Evolutionary conservation across 1,140 invertebrate species (phyloP), one percentile per base, ranked within the genome.

Genomic region (Drepana arcuata): DNA sequence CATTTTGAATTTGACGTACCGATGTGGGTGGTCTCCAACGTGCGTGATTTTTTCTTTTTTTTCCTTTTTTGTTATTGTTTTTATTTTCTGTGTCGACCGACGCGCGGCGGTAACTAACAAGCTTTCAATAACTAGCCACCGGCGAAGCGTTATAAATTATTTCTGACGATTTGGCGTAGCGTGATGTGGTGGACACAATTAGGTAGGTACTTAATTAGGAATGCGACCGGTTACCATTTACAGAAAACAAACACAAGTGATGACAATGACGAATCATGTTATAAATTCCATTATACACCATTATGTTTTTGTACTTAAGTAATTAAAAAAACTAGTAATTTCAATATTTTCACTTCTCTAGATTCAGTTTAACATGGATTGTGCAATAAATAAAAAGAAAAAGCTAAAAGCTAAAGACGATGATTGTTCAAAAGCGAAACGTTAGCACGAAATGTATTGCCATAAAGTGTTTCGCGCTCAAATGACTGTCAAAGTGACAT

Each of bases 91-190:
- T n/a, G n/a, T 64, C 50, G 38, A 56, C 55, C 54, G 55, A 62
- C 50, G 57, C 61, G 56, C 55, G 52, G 53, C 62, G 73, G 69
- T 74, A 65, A 75, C 64, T 77, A 75, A 74, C 63, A 58, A 56
- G 58, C 59, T 66, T 64, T 72, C 65, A 62, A 69, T 68, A 65
- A 67, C 69, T 70, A 72, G 68, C 63, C 62, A 69, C 67, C 64
- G 61, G 47, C 52, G 57, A 61, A 56, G 58, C 60, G 67, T 70
- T 50, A 69, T 68, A 60, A n/a, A 73, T 74, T 37, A 42, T 46
- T 59, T 44, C 45, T 56, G 56, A 62, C 49, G 40, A 43, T 57
- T 63, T 59, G 37, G 36, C 36, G 23, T 27, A 10, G 18, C 16
- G 11, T 21, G 24, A 36, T 16, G 15, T 30, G 36, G 13, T n/a